phyloP scores from a whole-genome alignment of 2,113 vertebrate species.

The zebrafish (Danio rerio) region DNA sequence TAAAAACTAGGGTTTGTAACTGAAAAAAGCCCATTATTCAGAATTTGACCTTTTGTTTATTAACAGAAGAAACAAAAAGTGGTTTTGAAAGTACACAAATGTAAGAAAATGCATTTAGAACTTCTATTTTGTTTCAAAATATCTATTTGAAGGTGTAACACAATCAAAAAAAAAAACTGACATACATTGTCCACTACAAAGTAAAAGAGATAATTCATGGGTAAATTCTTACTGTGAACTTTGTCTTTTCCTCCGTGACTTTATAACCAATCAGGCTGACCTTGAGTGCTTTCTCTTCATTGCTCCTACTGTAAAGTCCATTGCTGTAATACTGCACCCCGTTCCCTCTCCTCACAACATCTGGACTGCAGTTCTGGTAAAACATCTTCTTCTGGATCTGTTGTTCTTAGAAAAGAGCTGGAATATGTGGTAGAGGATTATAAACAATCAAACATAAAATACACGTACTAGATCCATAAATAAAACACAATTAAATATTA shows the following conservation, averaged over 20 bases:
- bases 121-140: neutral
- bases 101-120: neutral
- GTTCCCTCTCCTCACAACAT: conserved; percentile 56
- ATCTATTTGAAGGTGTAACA: neutral
- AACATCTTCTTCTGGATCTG: conserved; percentile 2
- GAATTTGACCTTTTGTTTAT: neutral
- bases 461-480: too few relatives aligned
- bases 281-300: conserved; percentile 79
- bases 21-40: neutral
- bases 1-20: too few relatives aligned
- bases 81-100: neutral
- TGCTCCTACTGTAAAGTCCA: conserved; percentile 47
- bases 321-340: neutral
- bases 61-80: neutral
- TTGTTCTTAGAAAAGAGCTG: too few relatives aligned
- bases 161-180: neutral
- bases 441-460: too few relatives aligned
- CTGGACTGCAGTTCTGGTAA: conserved; percentile 61
- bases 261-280: conserved; percentile 86
- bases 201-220: neutral
- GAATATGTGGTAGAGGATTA: too few relatives aligned
- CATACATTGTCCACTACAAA: neutral
- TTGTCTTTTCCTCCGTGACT: conserved; percentile 89
- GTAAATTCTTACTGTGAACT: conserved; percentile 85
- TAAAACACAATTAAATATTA: too few relatives aligned